Percentiles rank a stretch among this genome's conserved stretches.
Evolutionary conservation across 2,797 vertebrate genomes (phyloP).

Genomic region (Pantherophis vulpinus): DNA sequence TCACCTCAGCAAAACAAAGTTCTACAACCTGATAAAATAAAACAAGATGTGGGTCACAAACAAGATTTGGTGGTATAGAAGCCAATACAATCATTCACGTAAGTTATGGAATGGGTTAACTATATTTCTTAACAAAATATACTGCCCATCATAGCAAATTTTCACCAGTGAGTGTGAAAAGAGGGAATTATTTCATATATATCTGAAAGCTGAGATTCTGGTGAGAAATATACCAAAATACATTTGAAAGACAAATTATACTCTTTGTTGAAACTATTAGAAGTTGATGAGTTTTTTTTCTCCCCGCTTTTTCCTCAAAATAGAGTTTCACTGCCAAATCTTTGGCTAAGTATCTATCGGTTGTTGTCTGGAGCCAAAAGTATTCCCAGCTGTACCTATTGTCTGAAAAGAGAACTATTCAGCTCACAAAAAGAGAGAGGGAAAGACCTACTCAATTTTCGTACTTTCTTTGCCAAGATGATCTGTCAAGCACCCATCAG

Average conservation of each 20-base stretch:
- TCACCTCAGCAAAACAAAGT: background rate
- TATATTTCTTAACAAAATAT: slow-evolving; percentile 3
- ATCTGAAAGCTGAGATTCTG: background rate
- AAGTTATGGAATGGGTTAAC: background rate
- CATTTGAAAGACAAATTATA: background rate
- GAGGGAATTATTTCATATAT: background rate
- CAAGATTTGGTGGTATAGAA: background rate
- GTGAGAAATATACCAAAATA: background rate
- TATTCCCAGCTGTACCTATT: slow-evolving; percentile 34
- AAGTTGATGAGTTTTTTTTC: background rate
- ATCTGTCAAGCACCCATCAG: slow-evolving; percentile 60
- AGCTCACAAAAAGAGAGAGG: background rate
- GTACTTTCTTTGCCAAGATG: slow-evolving; percentile 46
- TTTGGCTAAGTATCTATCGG: slow-evolving; percentile 2
- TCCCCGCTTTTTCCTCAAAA: background rate
- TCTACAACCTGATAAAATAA: background rate
- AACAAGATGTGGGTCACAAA: background rate
- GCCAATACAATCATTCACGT: background rate
- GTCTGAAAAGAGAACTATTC: background rate
- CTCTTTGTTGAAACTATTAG: background rate
- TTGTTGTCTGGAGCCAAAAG: background rate
- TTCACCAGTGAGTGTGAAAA: background rate
- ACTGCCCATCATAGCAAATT: background rate
- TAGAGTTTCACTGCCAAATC: background rate
- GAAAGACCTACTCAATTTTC: background rate